phyloP scores from a whole-genome alignment of 35 echinoderm and acorn worm species.

The Diadema setosum region DNA sequence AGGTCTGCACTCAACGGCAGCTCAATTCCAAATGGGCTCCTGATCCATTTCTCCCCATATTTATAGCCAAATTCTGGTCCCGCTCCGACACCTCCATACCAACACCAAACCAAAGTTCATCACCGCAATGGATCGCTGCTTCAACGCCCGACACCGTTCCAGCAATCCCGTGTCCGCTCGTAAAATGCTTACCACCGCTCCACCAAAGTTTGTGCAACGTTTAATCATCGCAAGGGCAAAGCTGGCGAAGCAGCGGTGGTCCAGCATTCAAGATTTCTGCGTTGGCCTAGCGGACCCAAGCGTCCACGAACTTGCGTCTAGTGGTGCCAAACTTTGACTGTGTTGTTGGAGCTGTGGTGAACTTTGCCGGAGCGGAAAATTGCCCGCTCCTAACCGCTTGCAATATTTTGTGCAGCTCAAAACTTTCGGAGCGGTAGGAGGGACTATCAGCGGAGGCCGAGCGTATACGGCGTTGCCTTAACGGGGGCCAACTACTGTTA shows the following conservation, averaged over 20 bases:
- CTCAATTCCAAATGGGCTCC: too few species aligned
- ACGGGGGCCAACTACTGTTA: neutral
- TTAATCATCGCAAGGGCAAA: neutral
- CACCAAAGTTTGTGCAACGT: neutral
- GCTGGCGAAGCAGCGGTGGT: slow-evolving; percentile 1
- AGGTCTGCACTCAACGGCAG: too few species aligned
- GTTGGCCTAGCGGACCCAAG: slow-evolving; percentile 2
- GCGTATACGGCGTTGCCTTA: slow-evolving; percentile 1
- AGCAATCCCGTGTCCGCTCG: slow-evolving; percentile 2
- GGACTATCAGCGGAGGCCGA: neutral
- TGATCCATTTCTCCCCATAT: too few species aligned
- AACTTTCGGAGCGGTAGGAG: neutral
- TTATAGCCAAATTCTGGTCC: too few species aligned
- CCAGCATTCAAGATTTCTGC: neutral
- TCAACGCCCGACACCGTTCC: slow-evolving; percentile 5
- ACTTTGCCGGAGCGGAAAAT: neutral
- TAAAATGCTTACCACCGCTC: neutral
- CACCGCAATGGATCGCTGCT: slow-evolving; percentile 1
- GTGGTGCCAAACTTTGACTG: neutral
- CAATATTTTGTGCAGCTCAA: neutral
- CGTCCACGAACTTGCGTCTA: neutral
- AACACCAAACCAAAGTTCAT: slow-evolving; percentile 8
- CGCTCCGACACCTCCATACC: neutral
- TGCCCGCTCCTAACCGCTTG: neutral
- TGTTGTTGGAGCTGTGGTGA: neutral